Conservation (phyloP, 2,797 vertebrate species). For the Hemibagrus guttatus region DNA sequence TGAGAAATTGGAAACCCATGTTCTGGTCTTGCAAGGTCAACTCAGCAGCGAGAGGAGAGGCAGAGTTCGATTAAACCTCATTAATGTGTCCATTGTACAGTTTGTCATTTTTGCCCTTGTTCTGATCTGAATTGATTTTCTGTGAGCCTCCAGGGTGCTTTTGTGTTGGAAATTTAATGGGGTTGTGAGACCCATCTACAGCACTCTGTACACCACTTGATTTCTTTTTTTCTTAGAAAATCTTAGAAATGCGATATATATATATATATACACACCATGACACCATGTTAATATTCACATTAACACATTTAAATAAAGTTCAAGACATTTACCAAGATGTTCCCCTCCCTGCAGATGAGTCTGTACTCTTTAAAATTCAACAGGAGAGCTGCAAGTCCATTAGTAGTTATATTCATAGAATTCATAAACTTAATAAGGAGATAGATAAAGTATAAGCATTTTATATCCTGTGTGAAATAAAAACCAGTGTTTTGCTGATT, state of each 20-base stretch:
- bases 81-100: constrained; percentile 5
- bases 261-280: background rate
- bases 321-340: background rate
- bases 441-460: background rate
- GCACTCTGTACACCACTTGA: background rate
- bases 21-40: constrained; percentile 19
- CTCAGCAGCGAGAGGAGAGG: background rate
- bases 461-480: background rate
- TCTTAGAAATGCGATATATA: background rate
- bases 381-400: background rate
- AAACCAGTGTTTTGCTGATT: background rate
- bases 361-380: background rate
- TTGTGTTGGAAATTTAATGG: constrained; percentile 2
- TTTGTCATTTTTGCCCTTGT: constrained; percentile 33
- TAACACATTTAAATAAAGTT: background rate
- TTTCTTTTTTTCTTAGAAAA: background rate
- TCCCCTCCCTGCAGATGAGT: background rate
- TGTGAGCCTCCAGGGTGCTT: background rate
- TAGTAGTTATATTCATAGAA: background rate
- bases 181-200: background rate
- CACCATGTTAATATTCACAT: background rate
- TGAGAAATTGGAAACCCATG: background rate
- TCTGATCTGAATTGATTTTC: constrained; percentile 21
- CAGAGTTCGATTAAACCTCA: constrained; percentile 5
- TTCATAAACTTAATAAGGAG: background rate